A percentile compares a stretch with the other conserved stretches of the same genome.
phyloP scores from a whole-genome alignment of 2,797 vertebrate species.

The Microctenopoma lineatum region DNA sequence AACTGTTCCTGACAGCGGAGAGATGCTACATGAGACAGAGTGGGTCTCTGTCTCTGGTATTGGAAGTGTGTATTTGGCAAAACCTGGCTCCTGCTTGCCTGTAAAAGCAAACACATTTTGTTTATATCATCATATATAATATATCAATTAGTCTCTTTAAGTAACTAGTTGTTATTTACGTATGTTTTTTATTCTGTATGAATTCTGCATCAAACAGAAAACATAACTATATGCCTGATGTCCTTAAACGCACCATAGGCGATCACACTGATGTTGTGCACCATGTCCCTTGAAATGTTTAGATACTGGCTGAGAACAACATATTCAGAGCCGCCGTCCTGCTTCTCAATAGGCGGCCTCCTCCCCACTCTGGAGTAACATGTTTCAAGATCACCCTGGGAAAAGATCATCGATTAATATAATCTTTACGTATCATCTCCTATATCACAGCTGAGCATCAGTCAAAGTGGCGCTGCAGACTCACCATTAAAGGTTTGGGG shows the following conservation, averaged over 20 bases:
- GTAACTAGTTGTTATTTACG: no score
- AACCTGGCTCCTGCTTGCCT: slow-evolving; percentile 69
- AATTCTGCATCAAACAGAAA: background rate
- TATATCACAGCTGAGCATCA: background rate
- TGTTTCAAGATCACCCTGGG: slow-evolving; percentile 56
- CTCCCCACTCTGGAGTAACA: slow-evolving; percentile 64
- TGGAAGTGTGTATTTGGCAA: slow-evolving; percentile 69
- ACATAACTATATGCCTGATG: background rate
- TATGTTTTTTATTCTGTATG: no score
- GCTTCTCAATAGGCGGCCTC: slow-evolving; percentile 51
- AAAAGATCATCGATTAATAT: slow-evolving; percentile 13
- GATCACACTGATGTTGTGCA: slow-evolving; percentile 68
- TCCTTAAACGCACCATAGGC: slow-evolving; percentile 71
- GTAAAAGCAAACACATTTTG: background rate
- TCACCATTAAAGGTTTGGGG: slow-evolving; percentile 61
- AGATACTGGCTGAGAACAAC: slow-evolving; percentile 50
- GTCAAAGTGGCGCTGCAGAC: slow-evolving; percentile 25
- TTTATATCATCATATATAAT: background rate
- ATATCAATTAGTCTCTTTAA: background rate
- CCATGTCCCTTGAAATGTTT: slow-evolving; percentile 38
- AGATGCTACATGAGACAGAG: slow-evolving; percentile 78
- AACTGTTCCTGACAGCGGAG: slow-evolving; percentile 84
- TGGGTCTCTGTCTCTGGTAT: slow-evolving; percentile 40
- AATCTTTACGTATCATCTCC: background rate
- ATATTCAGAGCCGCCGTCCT: slow-evolving; percentile 63